Conservation (phyloP, 2,797 vertebrate genomes). For the Clarias platycephalus region DNA sequence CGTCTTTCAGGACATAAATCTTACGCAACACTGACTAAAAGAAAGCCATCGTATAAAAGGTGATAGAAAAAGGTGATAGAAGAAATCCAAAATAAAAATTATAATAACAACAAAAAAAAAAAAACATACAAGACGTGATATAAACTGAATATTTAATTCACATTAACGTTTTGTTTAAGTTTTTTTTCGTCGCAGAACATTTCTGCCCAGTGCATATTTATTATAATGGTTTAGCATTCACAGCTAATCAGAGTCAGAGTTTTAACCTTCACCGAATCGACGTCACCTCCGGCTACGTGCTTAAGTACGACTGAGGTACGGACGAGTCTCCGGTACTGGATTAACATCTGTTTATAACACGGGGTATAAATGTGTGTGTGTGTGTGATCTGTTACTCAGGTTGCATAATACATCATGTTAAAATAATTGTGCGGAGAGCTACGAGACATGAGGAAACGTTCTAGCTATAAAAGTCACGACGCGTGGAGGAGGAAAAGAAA, state of each 20-base stretch:
- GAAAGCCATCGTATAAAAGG: background rate
- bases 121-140: background rate
- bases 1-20: background rate
- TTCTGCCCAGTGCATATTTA: conserved; percentile 42
- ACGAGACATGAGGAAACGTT: background rate
- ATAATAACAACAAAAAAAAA: background rate
- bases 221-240: conserved; percentile 52
- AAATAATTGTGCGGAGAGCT: background rate
- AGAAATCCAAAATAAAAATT: background rate
- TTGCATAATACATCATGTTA: conserved; percentile 11
- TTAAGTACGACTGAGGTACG: conserved; percentile 3
- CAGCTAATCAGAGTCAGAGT: conserved; percentile 59
- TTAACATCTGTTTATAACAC: background rate
- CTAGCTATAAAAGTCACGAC: background rate
- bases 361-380: conserved; percentile 9
- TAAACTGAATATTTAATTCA: conserved; percentile 20
- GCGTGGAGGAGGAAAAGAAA: no score
- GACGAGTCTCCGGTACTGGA: conserved; percentile 6
- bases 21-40: background rate
- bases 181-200: background rate
- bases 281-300: conserved; percentile 12
- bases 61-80: background rate
- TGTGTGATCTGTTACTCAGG: conserved; percentile 25
- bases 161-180: conserved; percentile 1
- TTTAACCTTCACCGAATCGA: background rate